A percentile compares a stretch with the other conserved stretches of the same genome.
phyloP scores from a whole-genome alignment of 1,140 invertebrate genomes.

The Heliothis subflexa region DNA sequence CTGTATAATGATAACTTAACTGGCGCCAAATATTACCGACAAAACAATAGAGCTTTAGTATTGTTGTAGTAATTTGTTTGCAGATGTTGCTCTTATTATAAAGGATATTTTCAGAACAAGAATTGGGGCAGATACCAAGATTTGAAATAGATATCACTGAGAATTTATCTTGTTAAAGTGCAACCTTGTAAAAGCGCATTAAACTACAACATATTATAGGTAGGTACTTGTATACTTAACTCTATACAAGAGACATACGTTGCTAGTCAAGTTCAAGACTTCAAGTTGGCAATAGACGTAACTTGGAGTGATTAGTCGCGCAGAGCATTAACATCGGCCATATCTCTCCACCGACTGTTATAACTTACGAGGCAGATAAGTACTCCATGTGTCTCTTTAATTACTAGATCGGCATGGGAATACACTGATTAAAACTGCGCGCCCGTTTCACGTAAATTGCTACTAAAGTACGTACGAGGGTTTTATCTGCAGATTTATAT shows the following conservation, averaged over 20 bases:
- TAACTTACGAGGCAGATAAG: neutral
- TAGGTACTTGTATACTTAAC: neutral
- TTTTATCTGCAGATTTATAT: neutral
- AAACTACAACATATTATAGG: neutral
- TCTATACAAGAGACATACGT: too few relatives aligned
- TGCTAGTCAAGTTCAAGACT: neutral
- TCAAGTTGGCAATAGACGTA: neutral
- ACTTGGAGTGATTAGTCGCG: neutral
- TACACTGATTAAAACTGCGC: constrained; percentile 9
- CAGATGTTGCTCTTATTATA: too few relatives aligned
- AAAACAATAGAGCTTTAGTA: neutral
- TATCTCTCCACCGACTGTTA: constrained; percentile 2
- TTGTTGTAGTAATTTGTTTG: too few relatives aligned
- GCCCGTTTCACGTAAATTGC: constrained; percentile 5
- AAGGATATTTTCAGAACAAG: too few relatives aligned
- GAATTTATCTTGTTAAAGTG: too few relatives aligned
- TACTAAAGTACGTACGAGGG: neutral
- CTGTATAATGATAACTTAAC: neutral
- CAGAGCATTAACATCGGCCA: neutral
- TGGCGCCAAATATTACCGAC: neutral
- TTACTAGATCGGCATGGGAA: constrained; percentile 14
- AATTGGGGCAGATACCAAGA: too few relatives aligned
- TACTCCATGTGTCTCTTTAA: constrained; percentile 23
- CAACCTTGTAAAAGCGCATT: too few relatives aligned
- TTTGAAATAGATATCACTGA: neutral